Conservation (phyloP, 2,888 invertebrate species). For the Parasteatoda lunata region DNA sequence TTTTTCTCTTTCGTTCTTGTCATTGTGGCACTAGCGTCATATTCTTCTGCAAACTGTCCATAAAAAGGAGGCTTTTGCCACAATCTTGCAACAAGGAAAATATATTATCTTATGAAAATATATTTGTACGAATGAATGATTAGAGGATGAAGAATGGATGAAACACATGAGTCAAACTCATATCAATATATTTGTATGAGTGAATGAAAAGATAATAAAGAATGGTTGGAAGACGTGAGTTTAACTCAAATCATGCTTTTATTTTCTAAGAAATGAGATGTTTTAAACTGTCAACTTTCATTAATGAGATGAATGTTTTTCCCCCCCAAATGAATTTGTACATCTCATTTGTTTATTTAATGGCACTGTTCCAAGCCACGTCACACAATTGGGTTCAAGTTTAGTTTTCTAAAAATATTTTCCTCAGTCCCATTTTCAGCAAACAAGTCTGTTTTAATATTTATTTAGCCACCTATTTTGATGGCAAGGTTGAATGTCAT, state of each 20-base stretch:
- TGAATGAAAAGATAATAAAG: background rate
- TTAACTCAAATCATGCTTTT: too few relatives aligned
- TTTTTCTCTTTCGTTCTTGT: slow-evolving; percentile 38
- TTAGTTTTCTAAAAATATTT: too few relatives aligned
- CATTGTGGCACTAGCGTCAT: slow-evolving; percentile 45
- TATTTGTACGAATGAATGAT: background rate
- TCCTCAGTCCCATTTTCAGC: too few relatives aligned
- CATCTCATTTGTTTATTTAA: too few relatives aligned
- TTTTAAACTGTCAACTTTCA: too few relatives aligned
- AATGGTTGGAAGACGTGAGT: too few relatives aligned
- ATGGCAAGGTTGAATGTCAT: slow-evolving; percentile 4
- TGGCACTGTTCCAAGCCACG: too few relatives aligned
- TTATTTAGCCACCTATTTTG: background rate
- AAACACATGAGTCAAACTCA: background rate
- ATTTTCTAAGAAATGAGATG: too few relatives aligned
- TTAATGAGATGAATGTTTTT: too few relatives aligned
- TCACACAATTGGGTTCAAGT: too few relatives aligned
- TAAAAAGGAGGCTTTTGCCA: slow-evolving; percentile 32
- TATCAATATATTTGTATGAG: background rate
- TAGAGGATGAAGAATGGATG: background rate
- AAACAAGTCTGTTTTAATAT: too few relatives aligned
- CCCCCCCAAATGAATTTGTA: too few relatives aligned
- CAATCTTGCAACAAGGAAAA: slow-evolving; percentile 7
- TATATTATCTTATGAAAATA: background rate
- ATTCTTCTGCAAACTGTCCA: slow-evolving; percentile 57